These are phyloP conservation scores for Crotalus horridus DNA, from an alignment of 2,113 vertebrate species.

Conservation along the genomic window DNA sequence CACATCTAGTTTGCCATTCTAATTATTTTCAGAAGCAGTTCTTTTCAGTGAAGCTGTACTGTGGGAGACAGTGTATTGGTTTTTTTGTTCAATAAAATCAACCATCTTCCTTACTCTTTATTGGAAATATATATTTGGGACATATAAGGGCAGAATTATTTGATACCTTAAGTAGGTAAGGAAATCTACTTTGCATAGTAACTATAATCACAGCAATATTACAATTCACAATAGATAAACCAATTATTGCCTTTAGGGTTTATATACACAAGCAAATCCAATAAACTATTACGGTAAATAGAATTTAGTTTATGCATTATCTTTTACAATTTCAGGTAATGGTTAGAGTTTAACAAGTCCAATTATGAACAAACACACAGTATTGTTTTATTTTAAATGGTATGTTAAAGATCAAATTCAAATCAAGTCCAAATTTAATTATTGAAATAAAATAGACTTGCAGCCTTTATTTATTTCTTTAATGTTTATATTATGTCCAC, in stretches of 20 bases:
- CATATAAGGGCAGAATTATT: not conserved
- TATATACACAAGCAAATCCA: slow-evolving; percentile 13
- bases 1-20: too few species aligned
- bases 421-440: not conserved
- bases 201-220: slow-evolving; percentile 21
- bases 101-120: not conserved
- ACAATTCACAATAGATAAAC: slow-evolving; percentile 40
- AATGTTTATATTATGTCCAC: not conserved
- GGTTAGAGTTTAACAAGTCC: not conserved
- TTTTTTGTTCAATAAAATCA: not conserved
- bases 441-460: slow-evolving; percentile 6
- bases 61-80: not conserved
- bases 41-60: not conserved
- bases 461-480: not conserved
- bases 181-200: slow-evolving; percentile 2
- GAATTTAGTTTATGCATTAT: not conserved
- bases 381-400: not conserved
- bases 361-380: not conserved
- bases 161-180: not conserved
- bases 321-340: slow-evolving; percentile 6
- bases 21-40: not conserved
- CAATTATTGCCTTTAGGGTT: not conserved
- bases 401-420: slow-evolving; percentile 29
- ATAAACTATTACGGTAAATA: not conserved
- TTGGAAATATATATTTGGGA: not conserved